These are phyloP conservation scores for Ochropacha duplaris DNA, from an alignment of 2,888 invertebrate genomes.

Conservation along the genomic window DNA sequence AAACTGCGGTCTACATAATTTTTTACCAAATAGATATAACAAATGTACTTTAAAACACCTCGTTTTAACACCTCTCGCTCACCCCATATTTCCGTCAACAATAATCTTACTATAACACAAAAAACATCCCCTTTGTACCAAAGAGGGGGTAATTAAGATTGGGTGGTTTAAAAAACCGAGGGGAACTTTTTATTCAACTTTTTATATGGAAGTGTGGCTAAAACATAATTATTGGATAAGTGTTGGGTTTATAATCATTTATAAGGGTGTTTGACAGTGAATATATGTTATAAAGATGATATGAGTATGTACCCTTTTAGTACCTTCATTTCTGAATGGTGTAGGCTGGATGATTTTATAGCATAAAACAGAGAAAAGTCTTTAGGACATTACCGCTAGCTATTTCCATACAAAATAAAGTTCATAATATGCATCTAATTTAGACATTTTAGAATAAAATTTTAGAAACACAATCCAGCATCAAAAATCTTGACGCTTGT, in stretches of 20 bases:
- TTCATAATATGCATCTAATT: too few species aligned
- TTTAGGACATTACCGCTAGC: too few species aligned
- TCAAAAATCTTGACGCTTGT: too few species aligned
- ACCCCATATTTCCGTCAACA: slow-evolving; percentile 46
- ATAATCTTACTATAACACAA: slow-evolving; percentile 33
- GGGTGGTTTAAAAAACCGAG: slow-evolving; percentile 46
- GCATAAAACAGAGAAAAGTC: too few species aligned
- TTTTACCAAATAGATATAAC: slow-evolving; percentile 28
- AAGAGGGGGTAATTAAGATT: slow-evolving; percentile 44
- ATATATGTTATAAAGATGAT: background rate
- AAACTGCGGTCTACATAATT: slow-evolving; percentile 37
- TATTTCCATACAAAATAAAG: too few species aligned
- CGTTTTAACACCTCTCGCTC: slow-evolving; percentile 40
- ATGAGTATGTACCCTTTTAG: background rate
- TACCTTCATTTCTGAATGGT: background rate
- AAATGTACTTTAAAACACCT: slow-evolving; percentile 28
- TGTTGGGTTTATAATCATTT: slow-evolving; percentile 14
- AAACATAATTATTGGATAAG: slow-evolving; percentile 35
- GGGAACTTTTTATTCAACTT: slow-evolving; percentile 46
- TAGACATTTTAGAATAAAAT: too few species aligned
- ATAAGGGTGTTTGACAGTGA: slow-evolving; percentile 12
- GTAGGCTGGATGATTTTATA: background rate
- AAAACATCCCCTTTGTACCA: slow-evolving; percentile 50
- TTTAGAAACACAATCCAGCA: too few species aligned
- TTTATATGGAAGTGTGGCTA: slow-evolving; percentile 23